Evolutionary conservation across 2,113 vertebrate genomes (phyloP).

Genomic region (Bubo blakistoni): DNA sequence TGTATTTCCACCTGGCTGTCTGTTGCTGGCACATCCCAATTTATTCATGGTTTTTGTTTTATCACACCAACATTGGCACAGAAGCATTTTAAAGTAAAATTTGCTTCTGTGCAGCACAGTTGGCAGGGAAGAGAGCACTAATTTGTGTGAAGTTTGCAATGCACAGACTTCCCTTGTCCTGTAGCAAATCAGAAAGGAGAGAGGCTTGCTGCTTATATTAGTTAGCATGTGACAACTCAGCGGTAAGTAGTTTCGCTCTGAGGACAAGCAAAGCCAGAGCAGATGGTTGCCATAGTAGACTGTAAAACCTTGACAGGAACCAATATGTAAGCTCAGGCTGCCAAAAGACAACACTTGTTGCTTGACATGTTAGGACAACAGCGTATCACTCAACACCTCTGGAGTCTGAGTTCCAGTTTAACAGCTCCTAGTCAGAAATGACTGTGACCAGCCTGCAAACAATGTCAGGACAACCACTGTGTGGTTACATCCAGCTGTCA

Average conservation of each 20-base stretch:
- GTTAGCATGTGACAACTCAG: not conserved
- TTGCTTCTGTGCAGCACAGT: not conserved
- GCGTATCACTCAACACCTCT: not conserved
- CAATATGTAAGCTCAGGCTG: not conserved
- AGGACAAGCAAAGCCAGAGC: not conserved
- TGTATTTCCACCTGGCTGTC: not conserved
- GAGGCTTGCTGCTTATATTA: not conserved
- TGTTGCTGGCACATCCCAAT: not conserved
- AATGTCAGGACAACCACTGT: not conserved
- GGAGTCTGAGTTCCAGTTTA: not conserved
- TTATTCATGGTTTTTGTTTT: not conserved
- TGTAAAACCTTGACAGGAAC: not conserved
- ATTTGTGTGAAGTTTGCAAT: not conserved
- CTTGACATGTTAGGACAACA: not conserved
- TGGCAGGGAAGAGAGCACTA: not conserved
- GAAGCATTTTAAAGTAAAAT: not conserved
- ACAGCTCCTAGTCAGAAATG: not conserved
- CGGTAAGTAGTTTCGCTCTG: not conserved
- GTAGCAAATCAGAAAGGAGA: not conserved
- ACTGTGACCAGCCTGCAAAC: not conserved
- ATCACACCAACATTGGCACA: not conserved
- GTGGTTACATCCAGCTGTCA: not conserved
- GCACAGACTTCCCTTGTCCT: not conserved
- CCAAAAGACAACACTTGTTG: conserved; percentile 17
- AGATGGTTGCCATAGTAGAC: not conserved